phyloP scores from a whole-genome alignment of 2,113 vertebrate species.

The Nicator chloris region DNA sequence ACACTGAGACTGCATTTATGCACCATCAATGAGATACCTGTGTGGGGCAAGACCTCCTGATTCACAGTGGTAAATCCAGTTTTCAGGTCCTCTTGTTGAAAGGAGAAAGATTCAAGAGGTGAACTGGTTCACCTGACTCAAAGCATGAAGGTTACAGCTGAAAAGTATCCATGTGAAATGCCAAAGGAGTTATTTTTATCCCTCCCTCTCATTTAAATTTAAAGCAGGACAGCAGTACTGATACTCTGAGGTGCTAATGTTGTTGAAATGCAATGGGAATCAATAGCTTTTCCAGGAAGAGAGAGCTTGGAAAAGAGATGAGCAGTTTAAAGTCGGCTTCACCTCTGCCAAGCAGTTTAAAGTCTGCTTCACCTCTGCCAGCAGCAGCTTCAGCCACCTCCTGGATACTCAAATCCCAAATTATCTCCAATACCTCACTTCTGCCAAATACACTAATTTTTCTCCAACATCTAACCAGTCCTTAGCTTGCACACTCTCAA shows the following conservation, averaged over 20 bases:
- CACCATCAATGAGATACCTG: background rate
- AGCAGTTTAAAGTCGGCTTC: background rate
- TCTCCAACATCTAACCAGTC: background rate
- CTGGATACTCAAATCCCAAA: background rate
- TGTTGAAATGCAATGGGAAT: background rate
- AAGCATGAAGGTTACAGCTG: background rate
- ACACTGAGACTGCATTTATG: background rate
- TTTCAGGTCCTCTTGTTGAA: background rate
- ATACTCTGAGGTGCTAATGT: background rate
- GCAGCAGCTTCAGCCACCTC: slow-evolving; percentile 5
- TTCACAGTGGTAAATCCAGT: background rate
- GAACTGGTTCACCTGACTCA: background rate
- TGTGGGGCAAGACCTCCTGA: background rate
- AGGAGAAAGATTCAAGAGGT: background rate
- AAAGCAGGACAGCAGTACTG: background rate
- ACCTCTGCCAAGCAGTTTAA: slow-evolving; percentile 1
- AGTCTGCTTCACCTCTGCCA: slow-evolving; percentile 5
- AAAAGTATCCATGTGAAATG: background rate
- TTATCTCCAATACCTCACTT: background rate
- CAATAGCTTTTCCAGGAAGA: background rate
- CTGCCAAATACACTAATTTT: slow-evolving; percentile 11
- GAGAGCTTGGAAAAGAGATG: background rate
- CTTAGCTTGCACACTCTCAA: background rate
- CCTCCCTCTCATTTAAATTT: background rate
- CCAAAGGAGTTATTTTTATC: background rate